Evolutionary conservation across 2,113 vertebrate species (phyloP), one percentile per base, ranked within the genome.

Genomic region (Diadophis punctatus): DNA sequence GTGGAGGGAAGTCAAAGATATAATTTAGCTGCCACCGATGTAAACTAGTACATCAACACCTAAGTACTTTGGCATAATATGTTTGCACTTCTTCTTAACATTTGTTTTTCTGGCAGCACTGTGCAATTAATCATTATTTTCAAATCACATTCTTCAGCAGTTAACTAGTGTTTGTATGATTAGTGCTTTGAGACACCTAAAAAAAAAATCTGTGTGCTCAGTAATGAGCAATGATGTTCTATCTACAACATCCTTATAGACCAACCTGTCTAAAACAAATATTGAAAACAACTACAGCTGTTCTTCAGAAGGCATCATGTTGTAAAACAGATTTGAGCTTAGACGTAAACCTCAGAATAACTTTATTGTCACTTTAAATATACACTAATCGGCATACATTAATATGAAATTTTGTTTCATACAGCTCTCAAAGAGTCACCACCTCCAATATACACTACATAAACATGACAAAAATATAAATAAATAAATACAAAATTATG

Each of bases 121-220:
- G 22, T 90, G 88, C 25, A 48, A 58, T 9, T 27, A 53, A 91
- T 90, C 51, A 58, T 92, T 93, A 46, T 94, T 96, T 95, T 94
- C 63, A 90, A 39, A 1, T 92, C 46, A 84, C 80, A 90, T 87
- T 43, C 49, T 80, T n/a, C 20, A 25, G 18, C 58, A 94, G 18
- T n/a, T 91, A 90, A 89, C 34, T 56, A 93, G n/a, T 12, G 4
- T 68, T 89, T 90, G 14, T 49, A 68, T 88, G 43, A 48, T 55
- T 91, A 92, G 34, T 55, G 27, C 92, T 27, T 14, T 23, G 90
- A 93, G 84, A 48, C 56, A 93, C 63, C 10, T 1, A 0, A 43
- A 87, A 93, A 0, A n/a, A 74, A 74, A 16, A 0, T 6, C 90
- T 88, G 87, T 91, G 20, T 49, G 93, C 92, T 53, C 34, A 52